A percentile compares a stretch with the other conserved stretches of the same genome.
phyloP scores from a whole-genome alignment of 2,888 invertebrate genomes.

The Aporophyla nigra region DNA sequence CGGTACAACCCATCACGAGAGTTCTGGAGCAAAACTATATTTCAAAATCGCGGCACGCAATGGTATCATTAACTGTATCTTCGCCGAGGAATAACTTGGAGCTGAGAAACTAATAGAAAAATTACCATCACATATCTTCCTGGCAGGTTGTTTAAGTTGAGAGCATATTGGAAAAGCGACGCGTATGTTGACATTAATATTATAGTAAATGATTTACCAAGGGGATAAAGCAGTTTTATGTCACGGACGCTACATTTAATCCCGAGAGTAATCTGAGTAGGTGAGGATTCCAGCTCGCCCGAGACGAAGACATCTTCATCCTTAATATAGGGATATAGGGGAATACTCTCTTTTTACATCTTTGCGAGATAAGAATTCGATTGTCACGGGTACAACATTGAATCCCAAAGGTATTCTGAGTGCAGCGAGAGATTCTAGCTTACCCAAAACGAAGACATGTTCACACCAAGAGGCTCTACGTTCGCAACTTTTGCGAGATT shows the following conservation, averaged over 20 bases:
- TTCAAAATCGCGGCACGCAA: slow-evolving; percentile 54
- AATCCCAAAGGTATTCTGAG: background rate
- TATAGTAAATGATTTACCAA: background rate
- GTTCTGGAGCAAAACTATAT: slow-evolving; percentile 44
- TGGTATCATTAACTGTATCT: slow-evolving; percentile 44
- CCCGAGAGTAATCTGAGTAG: no score
- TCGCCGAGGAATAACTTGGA: slow-evolving; percentile 1
- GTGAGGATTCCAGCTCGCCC: no score
- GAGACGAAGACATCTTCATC: no score
- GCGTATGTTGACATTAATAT: background rate
- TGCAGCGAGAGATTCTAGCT: background rate
- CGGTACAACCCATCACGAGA: slow-evolving; percentile 39
- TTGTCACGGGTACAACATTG: background rate
- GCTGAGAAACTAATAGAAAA: slow-evolving; percentile 15
- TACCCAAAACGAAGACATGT: background rate
- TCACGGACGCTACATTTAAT: no score
- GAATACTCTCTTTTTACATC: no score
- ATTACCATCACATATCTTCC: slow-evolving; percentile 12
- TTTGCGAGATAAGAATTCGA: no score
- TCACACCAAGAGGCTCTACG: background rate
- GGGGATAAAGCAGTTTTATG: background rate
- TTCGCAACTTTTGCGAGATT: no score
- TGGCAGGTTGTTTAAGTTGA: slow-evolving; percentile 2
- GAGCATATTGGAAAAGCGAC: background rate
- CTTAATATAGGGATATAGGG: no score